These are phyloP conservation scores for Calycopis cecrops DNA, from an alignment of 1,140 invertebrate genomes.

Conservation along the genomic window DNA sequence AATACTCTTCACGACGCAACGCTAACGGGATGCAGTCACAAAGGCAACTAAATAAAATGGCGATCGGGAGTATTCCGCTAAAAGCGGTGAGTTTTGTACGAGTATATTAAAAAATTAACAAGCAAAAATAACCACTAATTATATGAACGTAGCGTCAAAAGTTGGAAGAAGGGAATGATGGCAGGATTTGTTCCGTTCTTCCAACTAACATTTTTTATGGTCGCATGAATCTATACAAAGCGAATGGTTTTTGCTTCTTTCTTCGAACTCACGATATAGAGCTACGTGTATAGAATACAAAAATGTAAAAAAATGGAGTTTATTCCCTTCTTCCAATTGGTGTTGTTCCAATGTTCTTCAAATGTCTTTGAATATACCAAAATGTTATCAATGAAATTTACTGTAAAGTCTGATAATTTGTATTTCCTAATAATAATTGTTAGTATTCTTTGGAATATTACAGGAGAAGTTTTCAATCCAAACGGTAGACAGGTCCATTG, in stretches of 20 bases:
- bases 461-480: too few species aligned
- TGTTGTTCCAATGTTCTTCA: too few species aligned
- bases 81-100: conserved; percentile 3
- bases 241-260: conserved; percentile 9
- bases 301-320: conserved; percentile 9
- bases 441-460: too few species aligned
- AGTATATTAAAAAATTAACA: background rate
- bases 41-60: conserved; percentile 10
- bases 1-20: conserved; percentile 9
- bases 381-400: too few species aligned
- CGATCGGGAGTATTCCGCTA: background rate
- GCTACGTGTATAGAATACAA: conserved; percentile 11
- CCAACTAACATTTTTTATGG: conserved; percentile 16
- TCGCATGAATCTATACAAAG: conserved; percentile 14
- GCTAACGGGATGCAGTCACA: conserved; percentile 9
- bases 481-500: too few species aligned
- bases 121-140: too few species aligned
- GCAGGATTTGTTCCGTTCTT: conserved; percentile 15
- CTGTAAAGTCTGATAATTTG: too few species aligned
- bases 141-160: conserved; percentile 1
- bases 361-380: too few species aligned
- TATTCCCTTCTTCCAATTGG: conserved; percentile 15
- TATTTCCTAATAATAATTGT: too few species aligned
- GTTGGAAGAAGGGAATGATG: conserved; percentile 15
- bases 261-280: conserved; percentile 5